Evolutionary conservation across 2,113 vertebrate genomes (phyloP), one percentile per base, ranked within the genome.

Genomic region (Cyanoramphus novaezelandiae): DNA sequence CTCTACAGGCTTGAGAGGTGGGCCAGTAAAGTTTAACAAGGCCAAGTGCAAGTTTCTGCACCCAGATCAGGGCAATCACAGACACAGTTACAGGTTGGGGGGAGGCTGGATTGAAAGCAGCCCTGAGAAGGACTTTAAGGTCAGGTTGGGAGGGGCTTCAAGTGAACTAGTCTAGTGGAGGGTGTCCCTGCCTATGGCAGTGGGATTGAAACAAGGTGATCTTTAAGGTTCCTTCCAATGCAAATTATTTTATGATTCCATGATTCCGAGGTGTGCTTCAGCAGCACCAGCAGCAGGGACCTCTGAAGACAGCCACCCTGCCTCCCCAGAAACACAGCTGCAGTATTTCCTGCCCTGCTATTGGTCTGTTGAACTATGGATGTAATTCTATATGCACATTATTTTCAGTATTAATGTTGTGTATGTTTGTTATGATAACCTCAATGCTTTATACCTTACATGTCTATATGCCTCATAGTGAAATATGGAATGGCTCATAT

Each of bases 261-360:
- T 35, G 57, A 59, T 59, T 35, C 57, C 12, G 10, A 20, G 52
- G 53, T 6, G 2, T 10, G 20, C 29, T 39, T 52, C 6, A 8
- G 39, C 9, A 10, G 9, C 6, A 4, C n/a, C 27, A 39, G 21
- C 6, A 18, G 52, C 0, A 6, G n/a, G 11, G 2, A 6, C 9
- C 37, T 57, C 21, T 0, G 4, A 52, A 47, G 17, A 20, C 25
- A 7, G 9, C 11, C 28, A 24, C 4, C 0, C 19, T 53, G 31
- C 7, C 43, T 33, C 21, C 57, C 13, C 20, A 43, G 25, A 55
- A 43, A 43, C 16, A 5, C 27, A 43, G 50, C 25, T 17, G 24
- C 9, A 0, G 6, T 35, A 63, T 27, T 24, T 78, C 64, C 85
- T 92, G 24, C 31, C n/a, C 57, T 79, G 14, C 19, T 37, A 33